phyloP scores from a whole-genome alignment of 1,140 invertebrate genomes.

The Hypsibius dujardini region DNA sequence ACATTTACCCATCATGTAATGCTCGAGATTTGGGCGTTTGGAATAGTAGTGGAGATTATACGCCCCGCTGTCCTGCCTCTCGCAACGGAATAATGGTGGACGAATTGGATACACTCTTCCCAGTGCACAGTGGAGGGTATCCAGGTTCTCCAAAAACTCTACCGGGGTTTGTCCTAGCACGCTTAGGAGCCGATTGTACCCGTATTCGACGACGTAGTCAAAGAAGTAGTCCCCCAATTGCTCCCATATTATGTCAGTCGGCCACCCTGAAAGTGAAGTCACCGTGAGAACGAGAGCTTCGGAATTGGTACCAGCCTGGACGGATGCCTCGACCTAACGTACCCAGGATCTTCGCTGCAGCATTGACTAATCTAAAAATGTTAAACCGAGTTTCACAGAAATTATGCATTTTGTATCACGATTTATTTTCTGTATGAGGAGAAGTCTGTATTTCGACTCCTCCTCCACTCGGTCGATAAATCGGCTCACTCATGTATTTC shows the following conservation, averaged over 20 bases:
- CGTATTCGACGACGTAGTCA: conserved; percentile 9
- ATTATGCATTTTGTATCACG: too few species aligned
- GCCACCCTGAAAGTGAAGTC: not conserved
- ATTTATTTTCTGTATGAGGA: too few species aligned
- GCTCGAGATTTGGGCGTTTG: not conserved
- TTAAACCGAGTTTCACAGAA: too few species aligned
- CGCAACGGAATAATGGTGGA: conserved; percentile 1
- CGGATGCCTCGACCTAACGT: not conserved
- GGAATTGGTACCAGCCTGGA: not conserved
- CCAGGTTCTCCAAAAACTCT: conserved; percentile 6
- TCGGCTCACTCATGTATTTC: too few species aligned
- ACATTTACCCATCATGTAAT: conserved; percentile 9
- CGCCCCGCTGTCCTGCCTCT: not conserved
- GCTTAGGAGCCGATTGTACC: not conserved
- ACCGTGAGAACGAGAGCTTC: not conserved
- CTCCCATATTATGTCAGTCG: not conserved
- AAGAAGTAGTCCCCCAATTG: not conserved
- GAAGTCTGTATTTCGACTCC: too few species aligned
- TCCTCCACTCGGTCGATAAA: too few species aligned
- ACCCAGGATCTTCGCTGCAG: conserved; percentile 4
- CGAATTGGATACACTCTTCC: conserved; percentile 1
- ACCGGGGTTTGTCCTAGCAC: not conserved
- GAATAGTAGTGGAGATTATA: not conserved
- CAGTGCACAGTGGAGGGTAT: not conserved
- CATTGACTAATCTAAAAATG: not conserved